phyloP scores from a whole-genome alignment of 2,113 vertebrate species.

The Neogale vison region DNA sequence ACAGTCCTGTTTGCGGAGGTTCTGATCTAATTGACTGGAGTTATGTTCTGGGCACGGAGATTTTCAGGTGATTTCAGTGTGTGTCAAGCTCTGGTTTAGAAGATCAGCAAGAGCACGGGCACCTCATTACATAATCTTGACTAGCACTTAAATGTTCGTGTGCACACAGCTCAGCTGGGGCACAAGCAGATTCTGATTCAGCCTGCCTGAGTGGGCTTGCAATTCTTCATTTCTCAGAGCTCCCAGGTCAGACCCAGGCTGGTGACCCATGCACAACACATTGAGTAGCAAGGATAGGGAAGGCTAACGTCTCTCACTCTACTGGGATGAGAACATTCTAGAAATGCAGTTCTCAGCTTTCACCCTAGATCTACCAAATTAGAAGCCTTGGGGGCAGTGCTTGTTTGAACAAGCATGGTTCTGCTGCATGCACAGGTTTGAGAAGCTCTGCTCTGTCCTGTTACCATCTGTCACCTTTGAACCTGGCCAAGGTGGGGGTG shows the following conservation, averaged over 20 bases:
- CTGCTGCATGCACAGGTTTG: neutral
- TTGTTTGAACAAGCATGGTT: neutral
- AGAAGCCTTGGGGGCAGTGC: neutral
- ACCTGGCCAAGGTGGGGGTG: neutral
- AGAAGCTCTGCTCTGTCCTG: neutral
- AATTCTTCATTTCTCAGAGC: neutral
- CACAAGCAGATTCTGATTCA: neutral
- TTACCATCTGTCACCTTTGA: neutral
- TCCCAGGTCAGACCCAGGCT: neutral
- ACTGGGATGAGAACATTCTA: neutral
- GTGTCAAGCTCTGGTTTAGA: neutral
- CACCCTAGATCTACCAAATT: neutral
- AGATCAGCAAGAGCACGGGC: neutral
- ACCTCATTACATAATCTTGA: neutral
- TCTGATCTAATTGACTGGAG: neutral
- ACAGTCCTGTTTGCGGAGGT: fast-evolving
- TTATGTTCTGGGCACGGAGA: neutral
- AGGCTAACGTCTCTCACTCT: neutral
- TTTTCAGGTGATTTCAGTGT: neutral
- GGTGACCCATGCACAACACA: fast-evolving
- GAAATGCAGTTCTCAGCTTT: neutral
- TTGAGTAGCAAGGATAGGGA: neutral
- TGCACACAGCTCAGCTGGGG: neutral
- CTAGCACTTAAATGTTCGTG: neutral
- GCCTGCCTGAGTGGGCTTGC: fast-evolving